Evolutionary conservation across 2,888 invertebrate species (phyloP).

Genomic region (Quadriops clusia): DNA sequence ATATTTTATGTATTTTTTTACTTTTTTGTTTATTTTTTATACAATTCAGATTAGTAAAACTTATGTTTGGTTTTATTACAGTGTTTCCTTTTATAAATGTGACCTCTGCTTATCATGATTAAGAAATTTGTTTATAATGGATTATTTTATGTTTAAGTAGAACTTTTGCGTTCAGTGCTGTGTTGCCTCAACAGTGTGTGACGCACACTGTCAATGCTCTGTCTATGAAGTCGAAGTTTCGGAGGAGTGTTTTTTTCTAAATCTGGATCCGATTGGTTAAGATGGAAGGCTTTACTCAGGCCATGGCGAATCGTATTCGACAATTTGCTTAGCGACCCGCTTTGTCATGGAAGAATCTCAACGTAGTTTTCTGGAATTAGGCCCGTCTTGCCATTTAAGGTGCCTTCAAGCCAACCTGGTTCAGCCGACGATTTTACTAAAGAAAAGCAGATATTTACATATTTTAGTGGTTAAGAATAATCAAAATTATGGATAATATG

Average conservation of each 20-base stretch:
- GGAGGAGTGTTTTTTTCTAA: constrained; percentile 11
- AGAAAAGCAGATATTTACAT: constrained; percentile 24
- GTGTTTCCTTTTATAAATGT: too few species aligned
- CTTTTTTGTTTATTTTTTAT: too few species aligned
- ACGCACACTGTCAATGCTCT: constrained; percentile 29
- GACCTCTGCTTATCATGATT: too few species aligned
- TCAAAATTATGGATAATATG: constrained; percentile 1
- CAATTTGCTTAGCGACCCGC: constrained; percentile 28
- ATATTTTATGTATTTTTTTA: too few species aligned
- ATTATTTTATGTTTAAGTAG: constrained; percentile 23
- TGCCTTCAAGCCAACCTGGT: constrained; percentile 96
- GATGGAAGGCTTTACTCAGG: constrained; percentile 29
- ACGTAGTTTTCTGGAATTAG: constrained; percentile 95
- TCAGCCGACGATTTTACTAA: constrained; percentile 82
- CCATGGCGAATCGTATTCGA: constrained; percentile 30
- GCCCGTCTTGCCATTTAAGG: constrained; percentile 81
- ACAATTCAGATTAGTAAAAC: too few species aligned
- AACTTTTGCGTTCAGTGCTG: constrained; percentile 29
- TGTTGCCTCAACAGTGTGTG: constrained; percentile 22
- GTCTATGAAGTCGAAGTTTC: constrained; percentile 25
- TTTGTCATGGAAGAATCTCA: constrained; percentile 63
- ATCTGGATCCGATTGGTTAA: constrained; percentile 25
- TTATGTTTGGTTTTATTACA: too few species aligned
- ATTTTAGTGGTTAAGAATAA: not conserved
- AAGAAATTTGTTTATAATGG: too few species aligned